Percentiles rank a stretch among this genome's conserved stretches.
Evolutionary conservation across 2,113 vertebrate genomes (phyloP).

Genomic region (Limnothrissa miodon): DNA sequence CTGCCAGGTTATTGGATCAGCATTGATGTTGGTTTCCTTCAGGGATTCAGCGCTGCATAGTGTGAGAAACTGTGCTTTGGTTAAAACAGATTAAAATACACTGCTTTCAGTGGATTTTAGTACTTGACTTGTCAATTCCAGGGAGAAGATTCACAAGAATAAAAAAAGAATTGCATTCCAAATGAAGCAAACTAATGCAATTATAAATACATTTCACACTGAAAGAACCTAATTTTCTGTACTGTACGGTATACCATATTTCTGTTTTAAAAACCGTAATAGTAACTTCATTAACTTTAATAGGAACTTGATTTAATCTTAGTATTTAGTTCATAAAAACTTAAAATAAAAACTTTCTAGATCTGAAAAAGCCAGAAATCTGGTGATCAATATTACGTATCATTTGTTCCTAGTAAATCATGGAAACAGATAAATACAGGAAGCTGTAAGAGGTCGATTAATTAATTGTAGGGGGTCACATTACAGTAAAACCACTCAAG

Average conservation of each 20-base stretch:
- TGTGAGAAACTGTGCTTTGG: background rate
- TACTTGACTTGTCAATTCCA: background rate
- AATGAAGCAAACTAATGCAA: background rate
- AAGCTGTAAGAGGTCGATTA: slow-evolving; percentile 21
- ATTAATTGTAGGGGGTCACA: slow-evolving; percentile 21
- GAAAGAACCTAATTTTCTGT: background rate
- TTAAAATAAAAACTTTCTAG: background rate
- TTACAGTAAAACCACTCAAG: slow-evolving; percentile 32
- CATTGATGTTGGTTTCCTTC: background rate
- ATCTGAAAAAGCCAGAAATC: background rate
- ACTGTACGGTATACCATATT: background rate
- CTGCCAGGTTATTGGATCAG: background rate
- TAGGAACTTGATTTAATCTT: too few relatives aligned
- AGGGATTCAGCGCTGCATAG: background rate
- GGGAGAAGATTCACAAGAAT: background rate
- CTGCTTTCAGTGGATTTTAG: background rate
- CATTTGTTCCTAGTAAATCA: too few relatives aligned
- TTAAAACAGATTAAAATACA: background rate
- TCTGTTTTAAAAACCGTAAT: background rate
- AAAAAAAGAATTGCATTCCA: background rate
- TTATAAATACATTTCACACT: background rate
- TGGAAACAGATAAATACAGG: background rate
- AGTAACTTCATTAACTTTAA: too few relatives aligned
- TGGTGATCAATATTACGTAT: background rate
- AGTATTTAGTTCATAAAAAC: background rate